These are phyloP conservation scores for Drosophila melanosoma DNA, from an alignment of 2,888 invertebrate species.

Conservation along the genomic window DNA sequence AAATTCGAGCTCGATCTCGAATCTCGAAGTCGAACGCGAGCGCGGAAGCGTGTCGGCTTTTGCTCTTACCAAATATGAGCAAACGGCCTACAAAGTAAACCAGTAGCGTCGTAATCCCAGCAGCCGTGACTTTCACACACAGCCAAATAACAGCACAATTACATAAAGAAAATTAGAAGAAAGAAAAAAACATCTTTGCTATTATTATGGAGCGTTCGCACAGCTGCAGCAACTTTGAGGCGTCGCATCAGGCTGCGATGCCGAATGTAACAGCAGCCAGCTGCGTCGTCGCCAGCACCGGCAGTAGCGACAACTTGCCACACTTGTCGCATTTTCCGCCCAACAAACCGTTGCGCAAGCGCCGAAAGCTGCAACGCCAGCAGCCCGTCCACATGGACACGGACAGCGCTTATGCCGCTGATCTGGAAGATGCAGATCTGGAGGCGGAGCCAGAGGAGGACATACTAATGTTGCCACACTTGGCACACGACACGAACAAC, in stretches of 20 bases:
- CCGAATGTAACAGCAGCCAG: slow-evolving; percentile 32
- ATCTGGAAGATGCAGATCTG: slow-evolving; percentile 72
- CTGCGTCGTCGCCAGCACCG: neutral
- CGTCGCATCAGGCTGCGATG: slow-evolving; percentile 3
- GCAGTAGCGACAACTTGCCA: slow-evolving; percentile 68
- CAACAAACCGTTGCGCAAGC: slow-evolving; percentile 67
- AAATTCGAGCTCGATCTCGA: slow-evolving; percentile 31
- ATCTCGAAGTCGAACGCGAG: slow-evolving; percentile 28
- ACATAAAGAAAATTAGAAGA: neutral
- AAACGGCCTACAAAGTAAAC: slow-evolving; percentile 38
- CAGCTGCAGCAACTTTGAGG: slow-evolving; percentile 70
- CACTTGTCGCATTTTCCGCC: slow-evolving; percentile 61
- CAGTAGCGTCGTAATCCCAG: slow-evolving; percentile 45
- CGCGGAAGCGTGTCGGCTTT: slow-evolving; percentile 60
- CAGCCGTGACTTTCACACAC: slow-evolving; percentile 46
- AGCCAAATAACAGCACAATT: slow-evolving; percentile 1
- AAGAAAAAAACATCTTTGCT: neutral
- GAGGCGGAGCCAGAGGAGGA: slow-evolving; percentile 44
- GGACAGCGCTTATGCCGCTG: slow-evolving; percentile 70
- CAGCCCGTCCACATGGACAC: slow-evolving; percentile 59
- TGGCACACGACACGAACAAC: slow-evolving; percentile 32
- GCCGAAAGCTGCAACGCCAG: slow-evolving; percentile 73
- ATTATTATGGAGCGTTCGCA: slow-evolving; percentile 69
- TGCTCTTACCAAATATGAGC: slow-evolving; percentile 71
- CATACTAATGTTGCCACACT: slow-evolving; percentile 28